Evolutionary conservation across 1,140 invertebrate species (phyloP).

Genomic region (Tachypleus tridentatus): DNA sequence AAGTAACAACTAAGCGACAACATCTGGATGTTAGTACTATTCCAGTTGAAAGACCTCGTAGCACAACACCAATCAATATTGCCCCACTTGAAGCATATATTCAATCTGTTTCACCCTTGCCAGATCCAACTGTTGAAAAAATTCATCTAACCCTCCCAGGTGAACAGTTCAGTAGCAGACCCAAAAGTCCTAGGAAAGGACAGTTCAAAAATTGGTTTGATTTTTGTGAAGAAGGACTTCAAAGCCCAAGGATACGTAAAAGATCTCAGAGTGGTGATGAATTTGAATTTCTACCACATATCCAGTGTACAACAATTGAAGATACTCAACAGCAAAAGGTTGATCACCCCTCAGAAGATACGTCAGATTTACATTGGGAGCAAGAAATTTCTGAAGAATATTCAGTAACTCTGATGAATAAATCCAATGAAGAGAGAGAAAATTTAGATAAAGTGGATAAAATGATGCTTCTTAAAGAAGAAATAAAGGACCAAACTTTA

Average conservation of each 20-base stretch:
- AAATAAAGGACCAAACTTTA: constrained; percentile 5
- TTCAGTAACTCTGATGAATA: constrained; percentile 16
- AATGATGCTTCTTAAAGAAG: constrained; percentile 7
- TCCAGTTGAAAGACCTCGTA: constrained; percentile 70
- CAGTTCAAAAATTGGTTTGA: constrained; percentile 46
- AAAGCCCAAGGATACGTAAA: constrained; percentile 32
- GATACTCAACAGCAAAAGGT: constrained; percentile 5
- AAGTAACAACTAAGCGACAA: constrained; percentile 38
- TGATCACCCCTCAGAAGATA: constrained; percentile 6
- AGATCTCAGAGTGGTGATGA: constrained; percentile 14
- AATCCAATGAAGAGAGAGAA: constrained; percentile 14
- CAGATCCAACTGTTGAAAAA: constrained; percentile 23
- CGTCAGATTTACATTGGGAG: constrained; percentile 2
- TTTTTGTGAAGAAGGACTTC: constrained; percentile 46
- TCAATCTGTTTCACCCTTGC: constrained; percentile 23
- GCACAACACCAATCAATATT: constrained; percentile 66
- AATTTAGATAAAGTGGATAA: constrained; percentile 5
- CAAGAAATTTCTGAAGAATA: constrained; percentile 7
- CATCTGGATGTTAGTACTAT: constrained; percentile 60
- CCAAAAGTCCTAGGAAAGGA: constrained; percentile 29
- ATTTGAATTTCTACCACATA: constrained; percentile 3
- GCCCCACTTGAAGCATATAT: constrained; percentile 60
- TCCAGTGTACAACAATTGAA: constrained; percentile 2
- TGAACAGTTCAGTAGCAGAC: constrained; percentile 21
- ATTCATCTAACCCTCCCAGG: constrained; percentile 27